A percentile compares a stretch with the other conserved stretches of the same genome.
Evolutionary conservation across 2,797 vertebrate species (phyloP).

Genomic region (Gobionotothen gibberifrons): DNA sequence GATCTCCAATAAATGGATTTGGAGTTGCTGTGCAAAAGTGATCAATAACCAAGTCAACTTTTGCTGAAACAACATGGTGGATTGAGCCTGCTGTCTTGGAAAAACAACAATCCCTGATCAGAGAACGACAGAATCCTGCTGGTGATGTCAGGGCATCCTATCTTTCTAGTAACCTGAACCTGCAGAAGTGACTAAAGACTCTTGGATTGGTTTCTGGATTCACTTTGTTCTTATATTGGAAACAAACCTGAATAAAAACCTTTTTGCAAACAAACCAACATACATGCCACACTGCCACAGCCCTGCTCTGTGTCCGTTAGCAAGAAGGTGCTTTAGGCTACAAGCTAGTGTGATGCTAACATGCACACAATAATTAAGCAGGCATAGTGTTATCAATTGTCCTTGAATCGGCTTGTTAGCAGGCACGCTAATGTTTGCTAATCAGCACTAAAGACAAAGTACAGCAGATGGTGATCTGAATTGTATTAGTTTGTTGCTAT

Average conservation of each 20-base stretch:
- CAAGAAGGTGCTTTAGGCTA: no score
- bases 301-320: no score
- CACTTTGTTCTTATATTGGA: no score
- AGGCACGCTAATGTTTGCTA: background rate
- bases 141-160: background rate
- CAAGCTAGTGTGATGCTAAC: no score
- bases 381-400: background rate
- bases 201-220: background rate
- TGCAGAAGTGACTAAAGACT: background rate
- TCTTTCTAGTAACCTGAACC: background rate
- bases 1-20: constrained; percentile 27
- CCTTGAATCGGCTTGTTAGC: background rate
- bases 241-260: no score
- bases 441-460: background rate
- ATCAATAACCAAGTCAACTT: constrained; percentile 28
- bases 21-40: constrained; percentile 20
- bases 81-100: background rate
- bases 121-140: background rate
- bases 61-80: constrained; percentile 20
- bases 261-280: no score
- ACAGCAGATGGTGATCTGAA: background rate
- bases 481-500: no score
- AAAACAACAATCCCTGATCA: background rate
- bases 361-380: background rate
- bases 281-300: no score